Evolutionary conservation across 2,797 vertebrate species (phyloP).

Genomic region (Otolemur crassicaudatus): DNA sequence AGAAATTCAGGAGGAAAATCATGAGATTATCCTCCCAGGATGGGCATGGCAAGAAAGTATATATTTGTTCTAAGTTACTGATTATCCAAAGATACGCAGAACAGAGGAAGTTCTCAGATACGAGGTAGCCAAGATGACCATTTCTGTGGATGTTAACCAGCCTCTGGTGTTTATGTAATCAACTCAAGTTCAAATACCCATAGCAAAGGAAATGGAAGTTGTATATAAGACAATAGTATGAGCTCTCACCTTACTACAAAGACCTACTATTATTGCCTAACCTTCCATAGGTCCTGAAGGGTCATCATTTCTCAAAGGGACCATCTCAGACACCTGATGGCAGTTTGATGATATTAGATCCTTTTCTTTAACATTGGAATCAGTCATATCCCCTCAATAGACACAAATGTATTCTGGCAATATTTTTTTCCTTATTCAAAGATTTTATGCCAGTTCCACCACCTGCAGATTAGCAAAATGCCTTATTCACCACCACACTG

Average conservation of each 20-base stretch:
- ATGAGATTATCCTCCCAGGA: neutral
- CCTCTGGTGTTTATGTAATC: neutral
- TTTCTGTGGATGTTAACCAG: neutral
- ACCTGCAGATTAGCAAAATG: neutral
- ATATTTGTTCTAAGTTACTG: conserved; percentile 11
- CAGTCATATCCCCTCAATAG: neutral
- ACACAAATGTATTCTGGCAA: neutral
- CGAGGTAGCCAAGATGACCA: neutral
- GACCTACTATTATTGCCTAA: neutral
- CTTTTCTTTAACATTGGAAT: neutral
- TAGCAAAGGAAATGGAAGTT: neutral
- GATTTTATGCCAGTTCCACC: neutral
- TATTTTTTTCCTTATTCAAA: neutral
- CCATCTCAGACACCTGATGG: neutral
- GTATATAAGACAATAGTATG: neutral
- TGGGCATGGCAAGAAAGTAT: neutral
- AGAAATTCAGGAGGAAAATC: neutral
- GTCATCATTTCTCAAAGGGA: conserved; percentile 14
- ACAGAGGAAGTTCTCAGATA: neutral
- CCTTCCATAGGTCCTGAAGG: neutral
- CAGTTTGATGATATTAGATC: neutral
- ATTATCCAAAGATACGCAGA: neutral
- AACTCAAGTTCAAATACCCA: neutral
- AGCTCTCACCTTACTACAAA: neutral
- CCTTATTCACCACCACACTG: neutral